Evolutionary conservation across 2,888 invertebrate species (phyloP).

Genomic region (Reticulitermes lucifugus): DNA sequence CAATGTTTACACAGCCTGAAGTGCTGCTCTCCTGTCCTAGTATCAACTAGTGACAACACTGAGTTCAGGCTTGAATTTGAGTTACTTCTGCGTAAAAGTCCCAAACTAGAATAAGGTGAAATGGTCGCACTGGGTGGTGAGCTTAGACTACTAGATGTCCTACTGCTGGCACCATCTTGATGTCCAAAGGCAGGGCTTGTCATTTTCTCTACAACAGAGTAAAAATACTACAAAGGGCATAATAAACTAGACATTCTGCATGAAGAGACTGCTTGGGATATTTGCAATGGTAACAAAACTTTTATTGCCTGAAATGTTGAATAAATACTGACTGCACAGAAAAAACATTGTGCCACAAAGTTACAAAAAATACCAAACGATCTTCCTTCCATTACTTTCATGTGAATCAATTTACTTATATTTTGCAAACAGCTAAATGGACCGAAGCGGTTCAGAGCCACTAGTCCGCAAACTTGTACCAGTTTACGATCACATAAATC

Average conservation of each 20-base stretch:
- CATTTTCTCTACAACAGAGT: slow-evolving; percentile 65
- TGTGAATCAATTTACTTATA: too few species aligned
- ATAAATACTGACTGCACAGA: too few species aligned
- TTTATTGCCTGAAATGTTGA: too few species aligned
- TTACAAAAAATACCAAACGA: too few species aligned
- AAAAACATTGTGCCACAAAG: too few species aligned
- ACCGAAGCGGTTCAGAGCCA: too few species aligned
- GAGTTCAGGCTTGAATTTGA: slow-evolving; percentile 69
- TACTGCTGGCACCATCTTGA: not conserved
- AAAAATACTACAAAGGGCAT: not conserved
- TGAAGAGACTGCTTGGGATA: not conserved
- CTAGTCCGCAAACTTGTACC: too few species aligned
- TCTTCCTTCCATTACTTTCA: too few species aligned
- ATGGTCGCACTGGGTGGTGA: not conserved
- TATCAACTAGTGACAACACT: slow-evolving; percentile 60
- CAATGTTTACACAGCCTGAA: slow-evolving; percentile 59
- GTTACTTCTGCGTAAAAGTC: slow-evolving; percentile 57
- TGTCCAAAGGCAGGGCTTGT: slow-evolving; percentile 65
- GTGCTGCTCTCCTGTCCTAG: slow-evolving; percentile 59
- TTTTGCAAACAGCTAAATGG: too few species aligned
- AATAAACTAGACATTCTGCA: not conserved
- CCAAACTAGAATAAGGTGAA: not conserved
- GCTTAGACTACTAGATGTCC: not conserved
- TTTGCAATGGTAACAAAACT: too few species aligned
- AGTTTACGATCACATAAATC: too few species aligned